Evolutionary conservation across 2,113 vertebrate species (phyloP).

Genomic region (Perognathus longimembris): DNA sequence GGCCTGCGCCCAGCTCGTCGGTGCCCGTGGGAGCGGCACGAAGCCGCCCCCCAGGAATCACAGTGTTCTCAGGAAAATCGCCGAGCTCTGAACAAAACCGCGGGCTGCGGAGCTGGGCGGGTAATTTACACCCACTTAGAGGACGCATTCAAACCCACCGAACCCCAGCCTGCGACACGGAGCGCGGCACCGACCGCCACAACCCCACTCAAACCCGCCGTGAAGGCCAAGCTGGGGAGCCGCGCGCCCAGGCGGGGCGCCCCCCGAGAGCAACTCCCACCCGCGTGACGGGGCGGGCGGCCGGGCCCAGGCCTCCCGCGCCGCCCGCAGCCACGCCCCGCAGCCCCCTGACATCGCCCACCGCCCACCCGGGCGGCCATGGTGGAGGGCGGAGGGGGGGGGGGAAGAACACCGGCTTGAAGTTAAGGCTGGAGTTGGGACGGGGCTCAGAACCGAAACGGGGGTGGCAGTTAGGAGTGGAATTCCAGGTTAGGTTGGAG

Average conservation of each 20-base stretch:
- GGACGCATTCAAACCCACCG: slow-evolving; percentile 40
- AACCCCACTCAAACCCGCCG: neutral
- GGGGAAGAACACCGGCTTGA: neutral
- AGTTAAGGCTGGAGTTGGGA: neutral
- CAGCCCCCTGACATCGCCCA: no score
- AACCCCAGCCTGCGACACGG: slow-evolving; percentile 7
- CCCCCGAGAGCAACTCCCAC: neutral
- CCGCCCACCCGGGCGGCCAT: no score
- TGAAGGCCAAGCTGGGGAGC: neutral
- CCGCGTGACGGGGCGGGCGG: neutral
- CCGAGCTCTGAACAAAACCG: slow-evolving; percentile 47
- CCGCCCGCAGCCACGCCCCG: no score
- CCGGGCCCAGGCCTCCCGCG: neutral
- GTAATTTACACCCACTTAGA: slow-evolving; percentile 53
- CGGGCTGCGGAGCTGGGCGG: slow-evolving; percentile 33
- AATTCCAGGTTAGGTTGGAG: neutral
- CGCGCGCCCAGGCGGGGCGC: no score
- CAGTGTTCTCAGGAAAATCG: slow-evolving; percentile 50
- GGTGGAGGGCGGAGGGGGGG: neutral
- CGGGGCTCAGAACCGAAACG: neutral
- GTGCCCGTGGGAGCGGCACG: neutral
- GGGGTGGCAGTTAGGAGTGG: neutral
- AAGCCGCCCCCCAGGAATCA: slow-evolving; percentile 65
- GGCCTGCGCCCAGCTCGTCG: slow-evolving; percentile 46
- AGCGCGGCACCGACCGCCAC: slow-evolving; percentile 32